Percentiles rank a stretch among this genome's conserved stretches.
Evolutionary conservation across 2,888 invertebrate genomes (phyloP).

Genomic region (Macropis europaea): DNA sequence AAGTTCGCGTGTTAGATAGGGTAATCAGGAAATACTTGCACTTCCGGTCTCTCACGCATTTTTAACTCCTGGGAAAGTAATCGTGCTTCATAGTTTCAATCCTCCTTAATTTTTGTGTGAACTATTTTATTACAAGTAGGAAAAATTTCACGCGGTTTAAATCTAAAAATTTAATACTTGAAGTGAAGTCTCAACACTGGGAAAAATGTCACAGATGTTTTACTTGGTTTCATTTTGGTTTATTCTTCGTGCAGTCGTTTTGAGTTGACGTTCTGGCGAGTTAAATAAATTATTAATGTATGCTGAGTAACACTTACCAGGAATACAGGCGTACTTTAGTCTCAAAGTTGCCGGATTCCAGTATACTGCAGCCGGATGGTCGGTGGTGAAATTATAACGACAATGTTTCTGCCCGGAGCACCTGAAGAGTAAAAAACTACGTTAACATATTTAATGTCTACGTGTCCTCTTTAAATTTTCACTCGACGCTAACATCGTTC

Average conservation of each 20-base stretch:
- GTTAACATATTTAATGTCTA: neutral
- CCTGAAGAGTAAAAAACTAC: constrained; percentile 78
- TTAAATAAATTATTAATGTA: neutral
- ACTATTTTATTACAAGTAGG: neutral
- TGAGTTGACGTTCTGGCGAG: neutral
- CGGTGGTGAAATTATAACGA: constrained; percentile 85
- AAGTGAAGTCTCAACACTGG: too few relatives aligned
- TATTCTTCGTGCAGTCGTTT: neutral
- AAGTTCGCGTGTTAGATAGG: neutral
- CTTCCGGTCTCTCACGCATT: constrained; percentile 7
- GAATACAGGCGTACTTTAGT: constrained; percentile 88
- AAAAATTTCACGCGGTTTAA: neutral
- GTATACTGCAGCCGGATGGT: constrained; percentile 83
- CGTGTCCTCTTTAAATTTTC: too few relatives aligned
- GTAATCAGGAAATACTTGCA: neutral
- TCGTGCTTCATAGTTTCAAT: too few relatives aligned
- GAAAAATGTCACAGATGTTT: too few relatives aligned
- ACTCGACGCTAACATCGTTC: too few relatives aligned
- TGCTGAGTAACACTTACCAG: constrained; percentile 82
- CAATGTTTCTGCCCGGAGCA: constrained; percentile 89
- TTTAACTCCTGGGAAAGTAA: too few relatives aligned
- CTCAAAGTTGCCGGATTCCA: constrained; percentile 86
- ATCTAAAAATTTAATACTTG: too few relatives aligned
- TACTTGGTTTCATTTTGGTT: too few relatives aligned
- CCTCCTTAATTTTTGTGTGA: too few relatives aligned